Evolutionary conservation across 1,140 invertebrate species (phyloP), one percentile per base, ranked within the genome.

Genomic region (Schmidtea mediterranea): DNA sequence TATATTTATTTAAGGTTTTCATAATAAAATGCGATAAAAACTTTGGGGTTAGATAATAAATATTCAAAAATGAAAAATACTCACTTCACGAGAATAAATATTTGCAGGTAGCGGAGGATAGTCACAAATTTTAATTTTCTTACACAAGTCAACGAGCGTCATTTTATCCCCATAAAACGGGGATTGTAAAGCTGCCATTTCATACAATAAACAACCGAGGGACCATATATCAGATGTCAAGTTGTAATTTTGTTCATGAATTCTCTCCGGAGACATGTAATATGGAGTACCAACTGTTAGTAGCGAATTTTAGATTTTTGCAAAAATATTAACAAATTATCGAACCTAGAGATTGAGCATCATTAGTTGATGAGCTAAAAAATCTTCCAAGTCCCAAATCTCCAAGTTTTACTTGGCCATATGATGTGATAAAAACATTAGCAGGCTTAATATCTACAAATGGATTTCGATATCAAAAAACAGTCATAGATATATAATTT

Each of bases 191-290:
- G 75, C 75, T 46, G 75, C 75, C 73, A 77, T 73, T 72, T 80
- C 78, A 61, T 80, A 80, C 1, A 80, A 62, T 1, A 81, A 62
- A 59, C 78, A 80, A 2, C 79, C 78, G 2, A 79, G 62, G 12
- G 76, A 77, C 78, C 78, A 80, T 52, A 80, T 76, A 57, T 80
- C 78, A 24, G 77, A 78, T 57, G 76, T 77, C 53, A 79, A 78
- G 59, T 77, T 76, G 60, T 81, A 80, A 12, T 75, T 73, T 49
- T 70, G 66, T 53, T 79, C 75, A 58, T 75, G 72, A 24, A 81
- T 75, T 53, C 78, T 63, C 61, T 80, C 78, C 15, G 79, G 79
- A 43, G 76, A 78, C 78, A 80, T 80, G 60, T 80, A 80, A 61
- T 80, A 79, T 1, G 77, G 78, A 1, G 78, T 80, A 6, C 78